These are phyloP conservation scores for Halichoerus grypus DNA, from an alignment of 2,113 vertebrate species.

Conservation along the genomic window DNA sequence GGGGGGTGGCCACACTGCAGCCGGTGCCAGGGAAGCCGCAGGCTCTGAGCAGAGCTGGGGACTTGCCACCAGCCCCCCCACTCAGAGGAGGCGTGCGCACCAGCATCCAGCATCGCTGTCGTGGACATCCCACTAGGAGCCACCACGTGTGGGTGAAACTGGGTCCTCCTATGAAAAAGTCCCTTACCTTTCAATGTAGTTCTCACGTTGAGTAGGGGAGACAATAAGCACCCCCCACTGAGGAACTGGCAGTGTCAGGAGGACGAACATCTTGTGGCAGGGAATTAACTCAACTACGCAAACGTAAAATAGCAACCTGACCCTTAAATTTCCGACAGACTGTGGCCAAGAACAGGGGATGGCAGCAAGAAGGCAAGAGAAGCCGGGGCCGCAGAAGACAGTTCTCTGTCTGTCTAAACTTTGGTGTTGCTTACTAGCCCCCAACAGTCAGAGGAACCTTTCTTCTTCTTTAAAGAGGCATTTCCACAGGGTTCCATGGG, in stretches of 20 bases:
- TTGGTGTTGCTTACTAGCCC: background rate
- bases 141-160: too few species aligned
- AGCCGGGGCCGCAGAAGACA: background rate
- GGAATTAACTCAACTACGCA: background rate
- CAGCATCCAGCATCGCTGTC: accelerated
- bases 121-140: background rate
- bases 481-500: background rate
- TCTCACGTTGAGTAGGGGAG: background rate
- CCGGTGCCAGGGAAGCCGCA: background rate
- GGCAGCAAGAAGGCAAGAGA: background rate
- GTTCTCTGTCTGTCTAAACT: background rate
- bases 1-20: accelerated
- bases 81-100: accelerated
- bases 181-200: background rate
- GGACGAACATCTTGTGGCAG: too few species aligned
- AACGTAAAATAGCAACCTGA: background rate
- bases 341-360: background rate
- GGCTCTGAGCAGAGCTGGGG: background rate
- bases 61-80: too few species aligned
- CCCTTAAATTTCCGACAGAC: background rate
- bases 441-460: background rate
- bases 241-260: background rate
- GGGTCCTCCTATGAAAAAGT: background rate
- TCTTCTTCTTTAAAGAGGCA: background rate
- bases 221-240: background rate